A percentile compares a stretch with the other conserved stretches of the same genome.
These are phyloP conservation scores for Pomacea canaliculata DNA, from an alignment of 2,888 invertebrate species.

Conservation along the genomic window DNA sequence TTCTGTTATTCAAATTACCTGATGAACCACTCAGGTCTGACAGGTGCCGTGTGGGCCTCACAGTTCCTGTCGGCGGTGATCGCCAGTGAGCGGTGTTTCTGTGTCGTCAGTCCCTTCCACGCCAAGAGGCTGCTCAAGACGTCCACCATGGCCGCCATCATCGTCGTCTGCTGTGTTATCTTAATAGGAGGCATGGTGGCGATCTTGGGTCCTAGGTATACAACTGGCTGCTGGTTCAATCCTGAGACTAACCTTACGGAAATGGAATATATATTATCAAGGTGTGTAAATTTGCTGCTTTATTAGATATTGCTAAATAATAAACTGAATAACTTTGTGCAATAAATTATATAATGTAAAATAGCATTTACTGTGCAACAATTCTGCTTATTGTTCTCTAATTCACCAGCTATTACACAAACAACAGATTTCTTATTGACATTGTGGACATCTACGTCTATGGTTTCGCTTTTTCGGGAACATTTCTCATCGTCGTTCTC, in stretches of 20 bases:
- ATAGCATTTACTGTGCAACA: too few species aligned
- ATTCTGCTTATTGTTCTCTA: too few species aligned
- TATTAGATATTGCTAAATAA: too few species aligned
- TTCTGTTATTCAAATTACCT: too few species aligned
- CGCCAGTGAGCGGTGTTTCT: slow-evolving; percentile 23
- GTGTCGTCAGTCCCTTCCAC: slow-evolving; percentile 20
- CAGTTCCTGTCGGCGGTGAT: slow-evolving; percentile 25
- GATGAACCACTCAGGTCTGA: background rate
- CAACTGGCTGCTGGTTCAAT: slow-evolving; percentile 13
- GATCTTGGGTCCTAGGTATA: slow-evolving; percentile 17
- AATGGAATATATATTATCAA: too few species aligned
- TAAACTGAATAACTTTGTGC: too few species aligned
- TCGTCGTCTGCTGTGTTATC: slow-evolving; percentile 3
- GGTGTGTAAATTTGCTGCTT: too few species aligned
- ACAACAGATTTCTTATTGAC: too few species aligned
- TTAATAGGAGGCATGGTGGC: slow-evolving; percentile 12
- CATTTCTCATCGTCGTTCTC: slow-evolving; percentile 9
- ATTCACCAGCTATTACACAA: too few species aligned
- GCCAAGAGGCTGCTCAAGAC: slow-evolving; percentile 19
- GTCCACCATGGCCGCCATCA: slow-evolving; percentile 22
- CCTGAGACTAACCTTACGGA: background rate
- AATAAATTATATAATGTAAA: too few species aligned
- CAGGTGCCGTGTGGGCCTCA: slow-evolving; percentile 14
- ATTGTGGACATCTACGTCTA: too few species aligned
- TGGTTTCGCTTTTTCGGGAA: background rate